Conservation (phyloP, 1,140 invertebrate genomes). For the Zaprionus camerounensis region DNA sequence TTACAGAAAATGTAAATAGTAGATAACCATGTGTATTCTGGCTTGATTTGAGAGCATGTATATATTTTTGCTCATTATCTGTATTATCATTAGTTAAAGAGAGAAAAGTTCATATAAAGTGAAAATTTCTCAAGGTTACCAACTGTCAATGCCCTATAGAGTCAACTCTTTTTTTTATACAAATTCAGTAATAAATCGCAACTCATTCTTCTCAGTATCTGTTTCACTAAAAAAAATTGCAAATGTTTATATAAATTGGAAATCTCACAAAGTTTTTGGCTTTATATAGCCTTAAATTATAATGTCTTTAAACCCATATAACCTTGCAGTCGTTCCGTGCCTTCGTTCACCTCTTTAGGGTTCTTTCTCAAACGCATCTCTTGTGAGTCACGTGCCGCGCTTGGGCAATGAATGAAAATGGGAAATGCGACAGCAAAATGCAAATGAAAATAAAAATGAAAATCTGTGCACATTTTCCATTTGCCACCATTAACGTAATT, state of each 20-base stretch:
- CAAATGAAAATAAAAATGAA: slow-evolving; percentile 33
- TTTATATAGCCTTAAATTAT: neutral
- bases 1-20: too few species aligned
- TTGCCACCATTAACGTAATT: slow-evolving; percentile 61
- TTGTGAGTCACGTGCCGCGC: neutral
- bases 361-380: neutral
- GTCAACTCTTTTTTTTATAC: too few species aligned
- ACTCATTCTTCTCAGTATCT: too few species aligned
- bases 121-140: too few species aligned
- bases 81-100: neutral
- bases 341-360: too few species aligned
- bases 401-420: slow-evolving; percentile 22
- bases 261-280: neutral
- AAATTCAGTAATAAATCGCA: too few species aligned
- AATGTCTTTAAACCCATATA: neutral
- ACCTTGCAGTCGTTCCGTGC: too few species aligned
- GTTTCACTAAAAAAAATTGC: too few species aligned
- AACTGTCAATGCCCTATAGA: too few species aligned
- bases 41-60: neutral
- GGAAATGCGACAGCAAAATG: slow-evolving; percentile 1
- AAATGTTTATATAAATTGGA: neutral
- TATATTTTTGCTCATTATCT: neutral
- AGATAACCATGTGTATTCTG: too few species aligned
- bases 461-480: slow-evolving; percentile 67
- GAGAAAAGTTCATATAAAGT: neutral